Percentiles rank a stretch among this genome's conserved stretches.
Evolutionary conservation across 2,113 vertebrate species (phyloP).

Genomic region (Axis porcinus): DNA sequence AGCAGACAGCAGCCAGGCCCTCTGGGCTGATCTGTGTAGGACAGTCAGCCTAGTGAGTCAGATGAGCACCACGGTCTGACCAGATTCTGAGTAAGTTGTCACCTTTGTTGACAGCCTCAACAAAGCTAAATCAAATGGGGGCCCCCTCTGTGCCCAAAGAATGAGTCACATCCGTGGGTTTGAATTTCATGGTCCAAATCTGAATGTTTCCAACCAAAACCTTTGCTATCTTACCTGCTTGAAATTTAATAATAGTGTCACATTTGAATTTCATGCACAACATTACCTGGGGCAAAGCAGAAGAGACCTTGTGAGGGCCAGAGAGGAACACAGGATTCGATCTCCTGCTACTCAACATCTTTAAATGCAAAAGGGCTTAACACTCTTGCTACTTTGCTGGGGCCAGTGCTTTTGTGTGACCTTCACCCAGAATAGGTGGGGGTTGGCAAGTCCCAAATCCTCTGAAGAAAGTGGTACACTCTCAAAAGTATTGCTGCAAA

Average conservation of each 20-base stretch:
- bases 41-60: neutral
- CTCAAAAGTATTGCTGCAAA: slow-evolving; percentile 70
- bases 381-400: slow-evolving; percentile 74
- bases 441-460: slow-evolving; percentile 64
- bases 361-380: slow-evolving; percentile 82
- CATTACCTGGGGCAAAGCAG: neutral
- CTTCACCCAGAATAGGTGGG: slow-evolving; percentile 53
- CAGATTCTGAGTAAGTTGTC: neutral
- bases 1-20: neutral
- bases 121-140: neutral
- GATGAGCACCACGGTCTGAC: neutral
- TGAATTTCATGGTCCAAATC: neutral
- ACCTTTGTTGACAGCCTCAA: neutral
- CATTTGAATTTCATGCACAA: neutral
- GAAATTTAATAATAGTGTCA: neutral
- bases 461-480: slow-evolving; percentile 72
- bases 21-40: neutral
- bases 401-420: slow-evolving; percentile 77
- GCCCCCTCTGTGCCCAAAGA: slow-evolving; percentile 12
- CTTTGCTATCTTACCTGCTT: slow-evolving; percentile 12
- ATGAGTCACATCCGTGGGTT: neutral
- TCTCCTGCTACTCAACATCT: slow-evolving; percentile 64
- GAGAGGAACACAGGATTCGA: neutral
- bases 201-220: slow-evolving; percentile 14
- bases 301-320: neutral